Base-by-base conservation (phyloP, 2,888 invertebrate genomes). In the Epicampocera succincta region DNA sequence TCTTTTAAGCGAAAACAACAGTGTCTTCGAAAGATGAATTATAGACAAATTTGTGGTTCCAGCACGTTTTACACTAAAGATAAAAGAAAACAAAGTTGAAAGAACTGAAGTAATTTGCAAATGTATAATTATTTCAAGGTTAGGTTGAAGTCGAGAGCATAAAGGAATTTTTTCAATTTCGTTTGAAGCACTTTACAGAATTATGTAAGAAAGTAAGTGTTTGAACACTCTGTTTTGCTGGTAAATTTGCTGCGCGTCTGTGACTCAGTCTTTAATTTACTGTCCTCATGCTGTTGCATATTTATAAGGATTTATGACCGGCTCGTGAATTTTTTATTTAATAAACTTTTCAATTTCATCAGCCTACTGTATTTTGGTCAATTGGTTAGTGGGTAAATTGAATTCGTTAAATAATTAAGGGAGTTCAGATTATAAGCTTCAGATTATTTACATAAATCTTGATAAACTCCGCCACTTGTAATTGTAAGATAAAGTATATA, bases 11-110 rank as follows among this genome's bases (percentile, higher is more conserved):
- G 56, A 15, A 65, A 46, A 40, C 44, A 21, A 63, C 46, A 68
- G 1, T 69, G 4, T 33, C 8, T 46, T 52, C 21, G n/a, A 54
- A 69, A 56, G n/a, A 66, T 56, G 52, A 48, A 44, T 15, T 38
- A 17, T 33, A 42, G n/a, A 25, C 33, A 73, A 60, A 52, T 74
- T 29, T 78, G 65, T 58, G 81, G 76, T 80, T 80, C 78, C 84
- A 86, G 84, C 85, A 85, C 84, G 84, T 84, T 85, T 86, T 83
- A 78, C 85, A 75, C 73, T 71, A 84, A 78, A 33, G 48, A 61
- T 17, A 50, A 65, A 21, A 63, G n/a, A 42, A 48, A 25, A 21
- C 15, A 48, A 25, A 50, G 33, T 52, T 33, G 12, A 50, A 11
- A 17, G 42, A 50, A 52, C 42, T 44, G 19, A 61, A 42, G 33